A percentile compares a stretch with the other conserved stretches of the same genome.
These are phyloP conservation scores for Bellardia bayeri DNA, from an alignment of 2,888 invertebrate genomes.

Conservation along the genomic window DNA sequence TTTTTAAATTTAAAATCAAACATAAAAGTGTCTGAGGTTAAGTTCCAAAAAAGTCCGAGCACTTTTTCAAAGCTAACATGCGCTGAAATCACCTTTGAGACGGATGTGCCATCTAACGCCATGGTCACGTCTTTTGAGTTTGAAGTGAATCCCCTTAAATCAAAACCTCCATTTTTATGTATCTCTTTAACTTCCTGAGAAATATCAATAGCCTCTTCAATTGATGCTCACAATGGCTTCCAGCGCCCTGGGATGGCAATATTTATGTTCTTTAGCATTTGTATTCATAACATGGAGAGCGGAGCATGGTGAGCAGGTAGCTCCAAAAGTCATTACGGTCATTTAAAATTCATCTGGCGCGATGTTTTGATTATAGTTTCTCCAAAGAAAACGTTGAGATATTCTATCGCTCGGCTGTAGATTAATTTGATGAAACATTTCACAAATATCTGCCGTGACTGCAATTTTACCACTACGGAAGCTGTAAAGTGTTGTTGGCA, in stretches of 20 bases:
- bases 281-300: slow-evolving; percentile 71
- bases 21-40: slow-evolving; percentile 26
- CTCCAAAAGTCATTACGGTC: slow-evolving; percentile 74
- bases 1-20: slow-evolving; percentile 31
- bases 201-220: slow-evolving; percentile 54
- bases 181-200: slow-evolving; percentile 45
- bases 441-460: slow-evolving; percentile 53
- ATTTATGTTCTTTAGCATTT: slow-evolving; percentile 60
- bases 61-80: slow-evolving; percentile 27
- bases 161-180: slow-evolving; percentile 58
- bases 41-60: slow-evolving; percentile 32
- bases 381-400: slow-evolving; percentile 78
- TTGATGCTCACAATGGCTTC: slow-evolving; percentile 51
- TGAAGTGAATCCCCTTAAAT: slow-evolving; percentile 56
- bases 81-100: neutral
- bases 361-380: slow-evolving; percentile 47
- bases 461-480: no score
- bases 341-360: slow-evolving; percentile 66
- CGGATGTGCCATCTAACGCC: slow-evolving; percentile 34
- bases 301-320: slow-evolving; percentile 72
- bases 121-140: slow-evolving; percentile 52
- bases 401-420: slow-evolving; percentile 76
- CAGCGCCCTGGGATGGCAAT: slow-evolving; percentile 53
- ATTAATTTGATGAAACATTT: no score
- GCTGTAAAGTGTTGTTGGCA: no score